Base-by-base conservation (phyloP, 2,113 vertebrate genomes). In the Bufo gargarizans region DNA sequence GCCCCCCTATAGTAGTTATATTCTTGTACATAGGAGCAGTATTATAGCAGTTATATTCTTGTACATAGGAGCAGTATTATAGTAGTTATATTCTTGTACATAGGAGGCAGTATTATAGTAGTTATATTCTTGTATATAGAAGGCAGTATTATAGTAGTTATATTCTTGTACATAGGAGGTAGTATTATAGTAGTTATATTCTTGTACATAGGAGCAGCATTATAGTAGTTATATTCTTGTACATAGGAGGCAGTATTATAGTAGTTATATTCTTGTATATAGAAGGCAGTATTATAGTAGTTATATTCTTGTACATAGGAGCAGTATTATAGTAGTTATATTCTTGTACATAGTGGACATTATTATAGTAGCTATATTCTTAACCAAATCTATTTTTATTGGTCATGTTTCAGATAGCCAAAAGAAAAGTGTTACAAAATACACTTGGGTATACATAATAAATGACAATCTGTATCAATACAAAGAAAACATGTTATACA, bases 141-240 rank as follows among this genome's bases (percentile, higher is more conserved):
- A 16, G 8, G 71, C 71, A 74, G 71, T 74, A 47, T 74, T 74
- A 74, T 45, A 74, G 14, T 47, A 74, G 71, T 47, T 47, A 17
- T 74, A 43, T 71, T 71, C 67, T 14, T 43, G 67, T 71, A 71
- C 12, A 43, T 71, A 47, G 43, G 33, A 7, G 12, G 13, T 11
- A 72, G 33, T 72, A 72, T 45, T 72, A 72, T 72, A 45, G 69
- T 17, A 69, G n/a, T 69, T 22, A 69, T 69, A 69, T 69, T 69
- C 65, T 33, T 22, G 65, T 33, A 69, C n/a, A 69, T 33, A n/a
- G 8, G 16, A 9, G 65, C 65, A 69, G 65, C 22, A 69, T 69
- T 69, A 33, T 69, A 69, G 65, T 43, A 69, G 69, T 45, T 72
- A 43, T 72, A 72, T 72, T 45, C 69, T 72, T 16, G 16, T 72